Evolutionary conservation across 1,140 invertebrate genomes (phyloP), one percentile per base, ranked within the genome.

Genomic region (Drosophila sp.): DNA sequence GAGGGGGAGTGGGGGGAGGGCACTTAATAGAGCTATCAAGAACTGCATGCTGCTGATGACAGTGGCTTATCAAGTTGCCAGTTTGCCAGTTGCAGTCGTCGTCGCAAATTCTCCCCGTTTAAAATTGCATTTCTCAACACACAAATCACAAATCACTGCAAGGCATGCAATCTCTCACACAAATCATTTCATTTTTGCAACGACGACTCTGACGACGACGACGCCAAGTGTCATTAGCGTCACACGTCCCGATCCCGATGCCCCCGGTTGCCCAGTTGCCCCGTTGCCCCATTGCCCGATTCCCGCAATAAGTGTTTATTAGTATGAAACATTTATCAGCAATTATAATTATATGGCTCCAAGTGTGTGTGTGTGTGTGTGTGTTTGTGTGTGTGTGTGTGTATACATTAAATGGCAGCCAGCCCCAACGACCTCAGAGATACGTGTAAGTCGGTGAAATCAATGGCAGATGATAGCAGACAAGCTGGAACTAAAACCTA

Each of bases 111-210:
- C 66, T 57, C 62, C 65, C 76, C 85, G 84, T 89, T 89, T 89
- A 89, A 89, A 89, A 89, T 82, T 89, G 84, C 84, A 89, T 89
- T 89, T 89, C 84, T 89, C 84, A 89, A 70, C 84, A 78, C 84
- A 80, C 76, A 84, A 87, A 89, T 89, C 80, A 89, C 84, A 89
- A 89, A 89, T 89, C 80, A 89, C 85, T 89, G 83, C 73, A 68
- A 76, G 77, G 84, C 83, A 87, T 87, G 83, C 83, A 87, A 87
- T 87, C 83, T 89, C 83, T 87, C 83, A 87, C 84, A 87, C 83
- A 86, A 86, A 86, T 86, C 83, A 86, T 86, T 86, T 75, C 83
- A 83, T 83, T 86, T 86, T 73, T 87, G 79, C 69, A 40, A 27
- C 40, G 41, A 17, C 40, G 38, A 60, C 55, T 11, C 17, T 58